These are phyloP conservation scores for Lasioglossum oenotherae DNA, from an alignment of 2,888 invertebrate species.

Conservation along the genomic window DNA sequence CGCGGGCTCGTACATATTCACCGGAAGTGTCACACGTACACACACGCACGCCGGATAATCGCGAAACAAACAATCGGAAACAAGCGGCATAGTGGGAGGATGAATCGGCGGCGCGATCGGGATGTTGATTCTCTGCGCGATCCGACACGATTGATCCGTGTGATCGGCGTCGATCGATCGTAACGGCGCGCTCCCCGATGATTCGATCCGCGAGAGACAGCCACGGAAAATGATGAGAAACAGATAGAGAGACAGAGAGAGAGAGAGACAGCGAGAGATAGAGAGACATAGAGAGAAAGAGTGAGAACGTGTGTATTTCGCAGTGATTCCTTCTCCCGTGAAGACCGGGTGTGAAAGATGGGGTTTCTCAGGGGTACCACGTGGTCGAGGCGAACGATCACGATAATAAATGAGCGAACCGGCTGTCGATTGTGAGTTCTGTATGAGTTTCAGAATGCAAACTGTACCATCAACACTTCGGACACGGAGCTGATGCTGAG, in stretches of 20 bases:
- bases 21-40: neutral
- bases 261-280: neutral
- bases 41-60: constrained; percentile 26
- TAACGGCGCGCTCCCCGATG: constrained; percentile 12
- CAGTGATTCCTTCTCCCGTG: neutral
- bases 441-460: constrained; percentile 76
- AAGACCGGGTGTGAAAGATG: neutral
- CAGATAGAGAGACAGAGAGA: neutral
- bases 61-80: constrained; percentile 57
- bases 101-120: constrained; percentile 51
- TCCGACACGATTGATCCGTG: constrained; percentile 41
- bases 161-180: constrained; percentile 40
- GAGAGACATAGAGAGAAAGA: neutral
- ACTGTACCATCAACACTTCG: constrained; percentile 98
- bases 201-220: constrained; percentile 11
- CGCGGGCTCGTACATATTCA: constrained; percentile 44
- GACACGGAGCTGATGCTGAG: constrained; percentile 99
- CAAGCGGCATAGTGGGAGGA: constrained; percentile 64
- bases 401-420: constrained; percentile 67
- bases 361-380: neutral
- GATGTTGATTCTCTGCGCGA: constrained; percentile 46
- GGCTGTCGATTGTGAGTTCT: constrained; percentile 78
- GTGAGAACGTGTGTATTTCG: neutral
- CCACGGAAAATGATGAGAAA: neutral
- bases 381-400: constrained; percentile 54